Evolutionary conservation across 2,113 vertebrate genomes (phyloP).

Genomic region (Crypturellus undulatus): DNA sequence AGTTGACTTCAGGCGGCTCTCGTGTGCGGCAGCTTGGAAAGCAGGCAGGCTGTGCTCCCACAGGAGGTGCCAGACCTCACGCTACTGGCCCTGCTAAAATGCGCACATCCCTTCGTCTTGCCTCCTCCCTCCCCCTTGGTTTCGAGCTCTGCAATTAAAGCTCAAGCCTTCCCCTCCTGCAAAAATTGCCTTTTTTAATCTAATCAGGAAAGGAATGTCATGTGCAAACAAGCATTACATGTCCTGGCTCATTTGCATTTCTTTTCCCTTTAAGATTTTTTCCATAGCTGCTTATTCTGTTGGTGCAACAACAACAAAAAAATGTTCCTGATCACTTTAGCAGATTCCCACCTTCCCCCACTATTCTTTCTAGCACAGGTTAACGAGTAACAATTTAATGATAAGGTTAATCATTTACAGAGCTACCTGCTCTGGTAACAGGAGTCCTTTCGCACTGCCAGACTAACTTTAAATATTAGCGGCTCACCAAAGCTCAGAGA

Average conservation of each 20-base stretch:
- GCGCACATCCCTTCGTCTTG: conserved; percentile 5
- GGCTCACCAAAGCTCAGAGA: background rate
- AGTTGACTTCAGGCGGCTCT: conserved; percentile 58
- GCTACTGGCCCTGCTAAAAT: background rate
- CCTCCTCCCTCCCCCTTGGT: background rate
- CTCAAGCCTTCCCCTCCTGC: background rate
- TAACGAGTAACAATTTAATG: conserved; percentile 73
- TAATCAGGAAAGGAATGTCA: conserved; percentile 63
- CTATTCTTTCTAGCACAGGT: background rate
- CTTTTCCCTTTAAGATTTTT: conserved; percentile 17
- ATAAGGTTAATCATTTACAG: conserved; percentile 81
- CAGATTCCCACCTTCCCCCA: background rate
- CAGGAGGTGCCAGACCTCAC: conserved; percentile 47
- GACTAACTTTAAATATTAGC: conserved; percentile 43
- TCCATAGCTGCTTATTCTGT: conserved; percentile 1
- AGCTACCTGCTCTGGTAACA: conserved; percentile 11
- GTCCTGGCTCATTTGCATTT: conserved; percentile 35
- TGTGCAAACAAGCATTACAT: conserved; percentile 46
- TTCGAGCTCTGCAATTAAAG: conserved; percentile 49
- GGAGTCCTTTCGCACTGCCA: conserved; percentile 13
- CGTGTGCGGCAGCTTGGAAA: conserved; percentile 32
- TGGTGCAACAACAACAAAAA: background rate
- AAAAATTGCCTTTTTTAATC: conserved; percentile 57
- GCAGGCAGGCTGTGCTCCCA: conserved; percentile 28
- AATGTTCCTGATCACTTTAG: conserved; percentile 24